Conservation (phyloP, 2,797 vertebrate species). For the Tenualosa thibaudeaui region DNA sequence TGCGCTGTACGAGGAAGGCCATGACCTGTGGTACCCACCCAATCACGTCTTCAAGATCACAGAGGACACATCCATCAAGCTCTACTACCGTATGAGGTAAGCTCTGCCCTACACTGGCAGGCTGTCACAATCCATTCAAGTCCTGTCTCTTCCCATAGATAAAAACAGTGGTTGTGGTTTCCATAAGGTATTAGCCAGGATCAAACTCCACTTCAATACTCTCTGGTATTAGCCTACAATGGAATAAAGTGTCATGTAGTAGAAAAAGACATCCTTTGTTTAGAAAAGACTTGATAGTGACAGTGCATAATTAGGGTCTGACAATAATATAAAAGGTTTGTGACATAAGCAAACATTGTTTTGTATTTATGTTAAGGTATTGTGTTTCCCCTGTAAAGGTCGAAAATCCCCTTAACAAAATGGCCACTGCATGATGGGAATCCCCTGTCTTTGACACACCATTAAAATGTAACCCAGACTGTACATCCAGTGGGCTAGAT, state of each 20-base stretch:
- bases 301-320: too few relatives aligned
- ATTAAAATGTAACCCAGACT: background rate
- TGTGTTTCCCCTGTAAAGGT: background rate
- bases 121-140: background rate
- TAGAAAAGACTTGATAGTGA: background rate
- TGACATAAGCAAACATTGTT: background rate
- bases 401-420: conserved; percentile 8
- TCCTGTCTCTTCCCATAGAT: background rate
- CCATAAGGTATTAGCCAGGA: background rate
- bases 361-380: background rate
- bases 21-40: conserved; percentile 87
- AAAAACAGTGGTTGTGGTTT: too few relatives aligned
- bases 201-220: too few relatives aligned
- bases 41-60: conserved; percentile 85
- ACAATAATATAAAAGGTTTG: background rate
- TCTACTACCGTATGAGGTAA: conserved; percentile 96
- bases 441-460: background rate
- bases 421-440: background rate
- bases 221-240: background rate
- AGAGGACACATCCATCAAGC: conserved; percentile 78
- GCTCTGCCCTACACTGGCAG: conserved; percentile 27
- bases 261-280: background rate
- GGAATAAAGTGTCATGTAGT: background rate
- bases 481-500: background rate
- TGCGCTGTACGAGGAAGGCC: conserved; percentile 84